Percentiles rank a stretch among this genome's conserved stretches.
Evolutionary conservation across 2,797 vertebrate species (phyloP).

Genomic region (Lepidocolaptes lacrymiger): DNA sequence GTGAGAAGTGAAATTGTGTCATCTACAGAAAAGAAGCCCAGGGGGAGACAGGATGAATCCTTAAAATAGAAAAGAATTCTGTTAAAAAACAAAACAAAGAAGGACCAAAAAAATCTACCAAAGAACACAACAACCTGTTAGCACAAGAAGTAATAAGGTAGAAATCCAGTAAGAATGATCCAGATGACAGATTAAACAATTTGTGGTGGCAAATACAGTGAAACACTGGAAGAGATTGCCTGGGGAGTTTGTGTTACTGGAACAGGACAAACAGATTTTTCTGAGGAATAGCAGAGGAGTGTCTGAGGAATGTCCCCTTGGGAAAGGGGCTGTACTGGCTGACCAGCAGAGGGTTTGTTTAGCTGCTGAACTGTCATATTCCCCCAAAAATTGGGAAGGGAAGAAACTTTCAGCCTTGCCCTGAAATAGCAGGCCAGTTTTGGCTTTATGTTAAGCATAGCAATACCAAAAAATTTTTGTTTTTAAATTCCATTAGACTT

Average conservation of each 20-base stretch:
- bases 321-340: neutral
- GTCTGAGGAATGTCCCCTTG: neutral
- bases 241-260: neutral
- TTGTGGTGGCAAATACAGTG: neutral
- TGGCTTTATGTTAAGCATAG: neutral
- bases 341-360: neutral
- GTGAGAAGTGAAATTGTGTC: neutral
- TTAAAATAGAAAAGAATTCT: neutral
- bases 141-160: neutral
- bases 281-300: neutral
- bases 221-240: neutral
- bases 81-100: neutral
- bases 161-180: neutral
- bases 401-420: neutral
- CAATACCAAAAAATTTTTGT: neutral
- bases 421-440: neutral
- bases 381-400: rapidly evolving
- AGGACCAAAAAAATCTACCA: neutral
- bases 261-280: neutral
- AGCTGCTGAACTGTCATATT: neutral
- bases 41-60: neutral
- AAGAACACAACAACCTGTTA: neutral
- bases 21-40: neutral
- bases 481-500: neutral
- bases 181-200: neutral